Base-by-base conservation (phyloP, 2,797 vertebrate species). In the Pitangus sulphuratus region DNA sequence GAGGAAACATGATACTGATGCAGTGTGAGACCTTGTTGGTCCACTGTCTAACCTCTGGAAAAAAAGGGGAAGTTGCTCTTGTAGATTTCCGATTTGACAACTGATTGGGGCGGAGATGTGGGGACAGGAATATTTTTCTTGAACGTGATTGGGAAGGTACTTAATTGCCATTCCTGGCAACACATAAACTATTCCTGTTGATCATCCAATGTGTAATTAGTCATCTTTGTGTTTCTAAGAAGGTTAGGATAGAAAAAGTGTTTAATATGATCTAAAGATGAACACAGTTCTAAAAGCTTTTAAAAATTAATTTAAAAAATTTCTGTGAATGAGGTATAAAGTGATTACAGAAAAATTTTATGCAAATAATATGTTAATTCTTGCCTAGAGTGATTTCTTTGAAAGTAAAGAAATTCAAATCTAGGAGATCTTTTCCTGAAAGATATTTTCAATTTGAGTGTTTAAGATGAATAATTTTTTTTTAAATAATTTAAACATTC, bases 131-230 rank as follows among this genome's bases (percentile, higher is more conserved):
- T 35, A 26, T n/a, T 74, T 6, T 28, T 64, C 35, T n/a, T 72
- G 26, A 18, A 37, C 3, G 0, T 45, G 60, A 39, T 33, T 1
- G 0, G 40, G 39, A 37, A 37, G 31, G 45, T 40, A 26, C 15
- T 11, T 16, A n/a, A 1, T 13, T 90, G 30, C 62, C 74, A 50
- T 22, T 82, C 57, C 70, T 69, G 56, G 33, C 56, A 53, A 53
- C 30, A 62, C 40, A 22, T 54, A 31, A 66, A 30, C 6, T 51
- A 15, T 76, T 69, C 25, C 30, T 80, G 47, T 35, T 57, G 39
- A 30, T 72, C n/a, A 33, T 56, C 45, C 3, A 1, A 4, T 64
- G 8, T 53, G 9, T 22, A 65, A 50, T 25, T 70, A 65, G 42
- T 78, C 33, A n/a, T 40, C 31, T 74, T 64, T 77, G 9, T 78